Conservation (phyloP, 2,113 vertebrate genomes). For the Pseudorhombus dupliciocellatus region DNA sequence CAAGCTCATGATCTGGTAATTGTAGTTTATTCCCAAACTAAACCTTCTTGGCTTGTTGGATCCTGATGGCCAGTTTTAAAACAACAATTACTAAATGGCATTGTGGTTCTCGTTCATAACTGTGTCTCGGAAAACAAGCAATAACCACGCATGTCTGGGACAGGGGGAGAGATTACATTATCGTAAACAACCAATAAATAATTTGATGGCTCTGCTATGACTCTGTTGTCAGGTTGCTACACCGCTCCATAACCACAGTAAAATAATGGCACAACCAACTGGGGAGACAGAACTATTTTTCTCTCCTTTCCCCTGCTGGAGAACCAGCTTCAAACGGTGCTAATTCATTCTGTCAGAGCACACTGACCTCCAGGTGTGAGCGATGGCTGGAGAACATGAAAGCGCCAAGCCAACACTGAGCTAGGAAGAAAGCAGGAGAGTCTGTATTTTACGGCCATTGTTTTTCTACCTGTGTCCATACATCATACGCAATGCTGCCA, state of each 20-base stretch:
- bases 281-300: background rate
- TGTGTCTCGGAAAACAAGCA: background rate
- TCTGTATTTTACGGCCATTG: background rate
- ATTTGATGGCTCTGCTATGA: background rate
- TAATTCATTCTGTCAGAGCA: conserved; percentile 19
- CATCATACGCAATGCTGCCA: background rate
- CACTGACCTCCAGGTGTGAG: conserved; percentile 12
- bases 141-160: background rate
- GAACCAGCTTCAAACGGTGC: conserved; percentile 3
- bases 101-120: background rate
- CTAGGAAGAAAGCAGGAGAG: background rate
- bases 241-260: background rate
- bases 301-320: background rate
- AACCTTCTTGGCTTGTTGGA: background rate
- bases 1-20: background rate
- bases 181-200: background rate
- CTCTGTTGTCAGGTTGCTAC: background rate
- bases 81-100: background rate
- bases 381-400: conserved; percentile 12
- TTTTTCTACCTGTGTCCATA: background rate
- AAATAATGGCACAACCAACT: background rate
- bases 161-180: too few species aligned
- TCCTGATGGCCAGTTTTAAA: background rate
- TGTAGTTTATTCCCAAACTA: background rate
- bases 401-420: background rate